Evolutionary conservation across 2,797 vertebrate genomes (phyloP), one percentile per base, ranked within the genome.

Genomic region (Helarctos malayanus): DNA sequence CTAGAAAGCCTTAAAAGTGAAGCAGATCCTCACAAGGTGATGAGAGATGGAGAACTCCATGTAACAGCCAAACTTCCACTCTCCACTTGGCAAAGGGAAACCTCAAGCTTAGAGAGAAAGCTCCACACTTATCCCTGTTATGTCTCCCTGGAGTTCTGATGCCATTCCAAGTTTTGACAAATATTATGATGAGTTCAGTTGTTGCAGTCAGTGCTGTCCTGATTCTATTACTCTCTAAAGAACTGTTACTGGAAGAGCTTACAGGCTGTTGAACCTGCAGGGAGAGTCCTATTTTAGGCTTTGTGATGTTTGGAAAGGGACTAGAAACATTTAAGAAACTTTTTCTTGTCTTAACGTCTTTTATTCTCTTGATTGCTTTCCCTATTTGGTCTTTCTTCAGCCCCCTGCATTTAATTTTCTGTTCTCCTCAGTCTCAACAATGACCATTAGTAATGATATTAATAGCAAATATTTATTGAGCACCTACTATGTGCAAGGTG

Each of bases 61-160:
- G 59, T 69, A 84, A 93, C 95, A 86, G 96, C 92, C 96, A 95
- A 95, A 86, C 92, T 92, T 95, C 97, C 75, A 86, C 78, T 92
- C 84, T 93, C 69, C 7, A 73, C 92, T 96, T 91, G 87, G 93
- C 93, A 78, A 59, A 90, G 47, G 52, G 69, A 90, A 91, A 78
- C n/a, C 15, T 52, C 27, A n/a, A 54, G 27, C 95, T 95, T 47
- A 29, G n/a, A 93, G 89, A 92, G 73, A 85, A 89, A 92, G 6
- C 89, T 82, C 89, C 56, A 86, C n/a, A 13, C 57, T 69, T 52
- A 84, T 71, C 41, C 80, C 83, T 92, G 71, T 57, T 78, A 56
- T 23, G 29, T 75, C 91, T 95, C 88, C 71, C 78, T 61, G 45
- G 81, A 80, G 96, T 83, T 94, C 69, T 69, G 90, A 94, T 68